phyloP scores from a whole-genome alignment of 1,140 invertebrate genomes.

The Caenorhabditis brenneri region DNA sequence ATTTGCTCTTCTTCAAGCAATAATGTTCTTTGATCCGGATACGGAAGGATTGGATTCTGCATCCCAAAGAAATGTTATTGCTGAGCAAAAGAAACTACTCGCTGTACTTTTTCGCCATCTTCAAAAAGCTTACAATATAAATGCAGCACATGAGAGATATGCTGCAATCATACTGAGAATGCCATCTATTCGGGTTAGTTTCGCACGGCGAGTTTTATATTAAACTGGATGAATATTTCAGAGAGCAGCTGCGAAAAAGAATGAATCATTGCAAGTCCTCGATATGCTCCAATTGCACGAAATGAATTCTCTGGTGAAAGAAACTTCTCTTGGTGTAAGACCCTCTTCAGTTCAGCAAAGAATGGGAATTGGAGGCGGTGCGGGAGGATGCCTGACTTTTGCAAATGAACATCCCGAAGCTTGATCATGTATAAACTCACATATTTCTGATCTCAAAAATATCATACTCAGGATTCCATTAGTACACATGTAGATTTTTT shows the following conservation, averaged over 20 bases:
- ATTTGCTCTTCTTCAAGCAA: slow-evolving; percentile 68
- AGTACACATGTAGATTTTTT: not conserved
- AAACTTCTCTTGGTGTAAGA: slow-evolving; percentile 63
- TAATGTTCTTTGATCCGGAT: slow-evolving; percentile 71
- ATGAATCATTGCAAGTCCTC: slow-evolving; percentile 67
- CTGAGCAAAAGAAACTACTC: slow-evolving; percentile 68
- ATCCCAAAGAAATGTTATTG: slow-evolving; percentile 67
- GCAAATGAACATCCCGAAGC: not conserved
- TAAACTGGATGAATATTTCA: slow-evolving; percentile 41
- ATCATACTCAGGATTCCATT: slow-evolving; percentile 18
- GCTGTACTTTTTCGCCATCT: slow-evolving; percentile 65
- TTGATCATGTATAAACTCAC: not conserved
- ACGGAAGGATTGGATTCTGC: slow-evolving; percentile 70
- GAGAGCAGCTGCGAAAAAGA: slow-evolving; percentile 71
- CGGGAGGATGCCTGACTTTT: slow-evolving; percentile 1
- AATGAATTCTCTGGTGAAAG: slow-evolving; percentile 66
- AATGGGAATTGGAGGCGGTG: slow-evolving; percentile 15
- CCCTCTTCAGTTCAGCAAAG: not conserved
- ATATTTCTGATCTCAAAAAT: not conserved
- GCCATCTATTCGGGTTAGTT: slow-evolving; percentile 63
- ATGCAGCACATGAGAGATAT: slow-evolving; percentile 62
- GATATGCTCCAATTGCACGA: slow-evolving; percentile 70
- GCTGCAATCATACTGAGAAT: slow-evolving; percentile 66
- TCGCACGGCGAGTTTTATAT: not conserved
- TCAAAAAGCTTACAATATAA: slow-evolving; percentile 54